These are phyloP conservation scores for Scelioninae gen. 1 DNA, from an alignment of 2,888 invertebrate genomes.

Conservation along the genomic window DNA sequence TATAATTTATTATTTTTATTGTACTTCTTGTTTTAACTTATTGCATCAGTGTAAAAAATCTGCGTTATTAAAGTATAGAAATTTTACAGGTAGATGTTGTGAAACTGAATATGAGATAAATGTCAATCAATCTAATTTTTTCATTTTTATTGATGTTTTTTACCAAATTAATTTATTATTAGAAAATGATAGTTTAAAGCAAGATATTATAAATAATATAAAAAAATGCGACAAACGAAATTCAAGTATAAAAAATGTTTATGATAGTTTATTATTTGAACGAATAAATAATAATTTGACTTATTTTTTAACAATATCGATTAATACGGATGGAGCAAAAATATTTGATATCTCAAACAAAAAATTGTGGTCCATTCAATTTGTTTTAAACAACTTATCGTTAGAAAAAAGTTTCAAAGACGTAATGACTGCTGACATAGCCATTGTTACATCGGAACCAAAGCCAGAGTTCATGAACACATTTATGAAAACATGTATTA, in stretches of 20 bases:
- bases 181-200: background rate
- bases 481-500: slow-evolving; percentile 39
- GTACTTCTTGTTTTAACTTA: slow-evolving; percentile 15
- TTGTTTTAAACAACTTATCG: slow-evolving; percentile 46
- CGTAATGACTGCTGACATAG: slow-evolving; percentile 28
- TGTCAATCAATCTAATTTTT: slow-evolving; percentile 1
- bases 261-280: slow-evolving; percentile 11
- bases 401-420: slow-evolving; percentile 27
- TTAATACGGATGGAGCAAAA: slow-evolving; percentile 49
- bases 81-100: slow-evolving; percentile 14
- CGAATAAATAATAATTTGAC: background rate
- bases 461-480: slow-evolving; percentile 23
- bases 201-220: slow-evolving; percentile 30
- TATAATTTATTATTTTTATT: slow-evolving; percentile 46
- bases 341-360: slow-evolving; percentile 34
- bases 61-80: slow-evolving; percentile 20
- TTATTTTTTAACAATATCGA: slow-evolving; percentile 31
- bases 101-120: background rate
- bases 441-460: slow-evolving; percentile 37
- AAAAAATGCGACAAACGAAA: background rate
- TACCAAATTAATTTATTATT: slow-evolving; percentile 18
- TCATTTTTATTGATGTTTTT: slow-evolving; percentile 8
- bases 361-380: slow-evolving; percentile 51
- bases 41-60: slow-evolving; percentile 28
- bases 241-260: slow-evolving; percentile 1